phyloP scores from a whole-genome alignment of 2,113 vertebrate species.

The Craseonycteris thonglongyai region DNA sequence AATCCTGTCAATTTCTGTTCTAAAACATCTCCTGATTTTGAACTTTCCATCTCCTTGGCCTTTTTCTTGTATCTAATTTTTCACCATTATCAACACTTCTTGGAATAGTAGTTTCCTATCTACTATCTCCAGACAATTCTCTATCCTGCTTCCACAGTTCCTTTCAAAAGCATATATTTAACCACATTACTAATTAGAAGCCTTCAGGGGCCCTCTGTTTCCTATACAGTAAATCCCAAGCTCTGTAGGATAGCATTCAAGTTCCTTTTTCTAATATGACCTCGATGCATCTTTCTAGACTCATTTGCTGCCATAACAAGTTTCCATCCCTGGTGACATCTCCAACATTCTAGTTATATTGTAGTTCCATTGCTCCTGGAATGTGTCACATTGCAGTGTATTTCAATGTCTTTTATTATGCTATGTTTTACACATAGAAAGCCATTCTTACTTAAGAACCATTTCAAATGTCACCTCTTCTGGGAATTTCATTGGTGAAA shows the following conservation, averaged over 20 bases:
- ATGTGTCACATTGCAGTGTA: neutral
- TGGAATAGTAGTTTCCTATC: neutral
- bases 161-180: neutral
- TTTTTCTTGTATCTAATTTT: neutral
- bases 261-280: neutral
- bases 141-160: neutral
- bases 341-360: neutral
- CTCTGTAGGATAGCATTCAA: neutral
- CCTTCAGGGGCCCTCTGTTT: neutral
- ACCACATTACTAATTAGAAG: neutral
- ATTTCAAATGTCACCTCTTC: neutral
- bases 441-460: neutral
- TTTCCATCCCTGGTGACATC: neutral
- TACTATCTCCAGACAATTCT: neutral
- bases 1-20: neutral
- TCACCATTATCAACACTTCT: neutral
- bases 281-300: neutral
- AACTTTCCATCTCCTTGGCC: neutral
- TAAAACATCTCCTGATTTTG: neutral
- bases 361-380: neutral
- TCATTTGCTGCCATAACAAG: neutral
- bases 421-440: neutral
- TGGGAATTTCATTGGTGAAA: neutral
- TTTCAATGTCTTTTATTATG: neutral
- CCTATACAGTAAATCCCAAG: neutral